Conservation (phyloP, 2,888 invertebrate genomes). For the Pomacea canaliculata region DNA sequence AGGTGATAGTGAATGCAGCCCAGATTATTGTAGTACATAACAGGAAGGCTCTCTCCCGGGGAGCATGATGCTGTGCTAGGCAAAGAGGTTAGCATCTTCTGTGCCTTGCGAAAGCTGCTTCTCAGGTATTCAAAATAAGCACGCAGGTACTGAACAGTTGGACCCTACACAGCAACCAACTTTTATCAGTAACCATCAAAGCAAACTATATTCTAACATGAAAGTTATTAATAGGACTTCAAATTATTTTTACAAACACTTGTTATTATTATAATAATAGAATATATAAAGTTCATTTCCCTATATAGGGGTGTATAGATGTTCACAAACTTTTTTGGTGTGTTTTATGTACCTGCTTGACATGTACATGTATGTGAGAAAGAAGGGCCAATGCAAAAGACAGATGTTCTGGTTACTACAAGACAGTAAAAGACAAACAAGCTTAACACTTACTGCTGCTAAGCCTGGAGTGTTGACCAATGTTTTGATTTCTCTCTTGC, state of each 20-base stretch:
- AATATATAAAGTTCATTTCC: too few relatives aligned
- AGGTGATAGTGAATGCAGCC: slow-evolving; percentile 85
- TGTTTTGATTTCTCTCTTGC: slow-evolving; percentile 69
- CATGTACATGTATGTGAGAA: too few relatives aligned
- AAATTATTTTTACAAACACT: too few relatives aligned
- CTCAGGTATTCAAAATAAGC: slow-evolving; percentile 78
- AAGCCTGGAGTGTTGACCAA: slow-evolving; percentile 58
- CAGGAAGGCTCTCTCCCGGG: slow-evolving; percentile 75
- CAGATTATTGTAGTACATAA: slow-evolving; percentile 84
- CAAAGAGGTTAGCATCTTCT: slow-evolving; percentile 72
- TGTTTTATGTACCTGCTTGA: too few relatives aligned
- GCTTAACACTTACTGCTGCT: slow-evolving; percentile 35
- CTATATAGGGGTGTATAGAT: too few relatives aligned
- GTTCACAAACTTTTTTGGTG: too few relatives aligned
- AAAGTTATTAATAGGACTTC: too few relatives aligned
- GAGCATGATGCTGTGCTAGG: slow-evolving; percentile 40
- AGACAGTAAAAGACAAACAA: too few relatives aligned
- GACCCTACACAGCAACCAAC: slow-evolving; percentile 47
- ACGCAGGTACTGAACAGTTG: slow-evolving; percentile 75
- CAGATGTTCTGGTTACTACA: too few relatives aligned
- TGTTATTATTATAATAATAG: too few relatives aligned
- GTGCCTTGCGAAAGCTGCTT: slow-evolving; percentile 77
- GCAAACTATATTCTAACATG: neutral
- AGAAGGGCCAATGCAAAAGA: too few relatives aligned
- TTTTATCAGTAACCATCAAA: too few relatives aligned